Percentiles rank a stretch among this genome's conserved stretches.
Conservation (phyloP, 2,797 vertebrate species). For the Pempheris klunzingeri region DNA sequence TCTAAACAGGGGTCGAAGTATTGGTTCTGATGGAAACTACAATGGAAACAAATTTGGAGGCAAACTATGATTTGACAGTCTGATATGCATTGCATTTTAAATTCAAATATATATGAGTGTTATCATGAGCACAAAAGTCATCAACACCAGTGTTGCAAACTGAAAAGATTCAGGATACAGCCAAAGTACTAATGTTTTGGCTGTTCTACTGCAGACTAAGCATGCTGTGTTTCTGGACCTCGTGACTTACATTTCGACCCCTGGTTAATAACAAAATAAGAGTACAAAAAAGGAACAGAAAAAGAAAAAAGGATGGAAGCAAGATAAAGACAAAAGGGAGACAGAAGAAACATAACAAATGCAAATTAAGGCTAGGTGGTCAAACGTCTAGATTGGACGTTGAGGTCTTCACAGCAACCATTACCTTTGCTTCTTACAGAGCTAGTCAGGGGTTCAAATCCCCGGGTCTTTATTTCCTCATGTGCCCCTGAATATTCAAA, state of each 20-base stretch:
- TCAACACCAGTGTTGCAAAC: constrained; percentile 44
- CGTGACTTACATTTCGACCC: constrained; percentile 84
- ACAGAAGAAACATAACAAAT: constrained; percentile 78
- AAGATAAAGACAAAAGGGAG: constrained; percentile 70
- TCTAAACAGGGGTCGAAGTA: constrained; percentile 86
- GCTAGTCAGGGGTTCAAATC: constrained; percentile 91
- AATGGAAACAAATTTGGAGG: constrained; percentile 47
- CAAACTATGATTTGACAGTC: constrained; percentile 34
- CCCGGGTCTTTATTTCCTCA: constrained; percentile 90
- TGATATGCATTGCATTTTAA: constrained; percentile 30
- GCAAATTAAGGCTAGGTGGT: constrained; percentile 83
- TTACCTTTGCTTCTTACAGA: constrained; percentile 90
- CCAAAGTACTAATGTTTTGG: constrained; percentile 52
- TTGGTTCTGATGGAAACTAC: constrained; percentile 55
- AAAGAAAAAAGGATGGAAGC: constrained; percentile 69
- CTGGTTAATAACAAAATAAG: constrained; percentile 81
- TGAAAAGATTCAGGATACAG: constrained; percentile 52
- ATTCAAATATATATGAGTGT: constrained; percentile 31
- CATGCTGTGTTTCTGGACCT: constrained; percentile 83
- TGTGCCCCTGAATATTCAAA: constrained; percentile 91
- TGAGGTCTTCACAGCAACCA: constrained; percentile 87
- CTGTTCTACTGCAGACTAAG: constrained; percentile 62
- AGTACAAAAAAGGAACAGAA: constrained; percentile 30
- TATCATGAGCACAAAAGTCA: constrained; percentile 36
- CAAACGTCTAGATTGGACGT: constrained; percentile 85